Evolutionary conservation across 2,113 vertebrate species (phyloP).

Genomic region (Gymnobelideus leadbeateri): DNA sequence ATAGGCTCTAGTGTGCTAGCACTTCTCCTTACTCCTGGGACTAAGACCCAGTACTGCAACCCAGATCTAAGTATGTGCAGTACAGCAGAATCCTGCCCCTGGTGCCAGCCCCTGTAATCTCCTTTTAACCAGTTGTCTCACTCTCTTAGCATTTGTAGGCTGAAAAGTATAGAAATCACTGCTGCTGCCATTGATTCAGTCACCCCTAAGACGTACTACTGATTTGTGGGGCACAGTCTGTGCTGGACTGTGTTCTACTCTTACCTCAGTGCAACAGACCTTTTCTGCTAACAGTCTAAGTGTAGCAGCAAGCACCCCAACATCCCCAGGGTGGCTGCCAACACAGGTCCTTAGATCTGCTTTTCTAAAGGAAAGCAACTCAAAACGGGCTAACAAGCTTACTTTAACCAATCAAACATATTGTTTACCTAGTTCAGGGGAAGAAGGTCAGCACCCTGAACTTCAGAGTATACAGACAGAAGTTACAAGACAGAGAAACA

Average conservation of each 20-base stretch:
- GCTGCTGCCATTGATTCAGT: neutral
- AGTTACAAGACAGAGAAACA: too few relatives aligned
- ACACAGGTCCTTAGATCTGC: too few relatives aligned
- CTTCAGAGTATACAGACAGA: too few relatives aligned
- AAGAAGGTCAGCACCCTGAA: too few relatives aligned
- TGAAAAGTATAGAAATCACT: neutral
- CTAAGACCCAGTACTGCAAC: neutral
- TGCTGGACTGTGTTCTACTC: neutral
- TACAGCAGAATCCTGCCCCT: neutral
- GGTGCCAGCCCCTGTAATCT: neutral
- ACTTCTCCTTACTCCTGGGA: neutral
- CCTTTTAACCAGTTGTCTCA: neutral
- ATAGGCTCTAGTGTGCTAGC: neutral
- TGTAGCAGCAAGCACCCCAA: too few relatives aligned
- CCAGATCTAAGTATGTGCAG: neutral
- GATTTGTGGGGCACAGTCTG: neutral
- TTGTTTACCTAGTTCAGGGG: too few relatives aligned
- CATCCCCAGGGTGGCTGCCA: too few relatives aligned
- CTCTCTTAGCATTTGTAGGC: too few relatives aligned
- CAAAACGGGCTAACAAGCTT: too few relatives aligned
- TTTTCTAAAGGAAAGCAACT: too few relatives aligned
- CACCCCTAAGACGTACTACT: neutral
- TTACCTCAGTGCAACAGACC: neutral
- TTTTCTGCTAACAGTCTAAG: neutral
- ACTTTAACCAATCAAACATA: too few relatives aligned